Evolutionary conservation across 35 echinoderm and acorn worm genomes (phyloP).

Genomic region (Acanthaster planci): DNA sequence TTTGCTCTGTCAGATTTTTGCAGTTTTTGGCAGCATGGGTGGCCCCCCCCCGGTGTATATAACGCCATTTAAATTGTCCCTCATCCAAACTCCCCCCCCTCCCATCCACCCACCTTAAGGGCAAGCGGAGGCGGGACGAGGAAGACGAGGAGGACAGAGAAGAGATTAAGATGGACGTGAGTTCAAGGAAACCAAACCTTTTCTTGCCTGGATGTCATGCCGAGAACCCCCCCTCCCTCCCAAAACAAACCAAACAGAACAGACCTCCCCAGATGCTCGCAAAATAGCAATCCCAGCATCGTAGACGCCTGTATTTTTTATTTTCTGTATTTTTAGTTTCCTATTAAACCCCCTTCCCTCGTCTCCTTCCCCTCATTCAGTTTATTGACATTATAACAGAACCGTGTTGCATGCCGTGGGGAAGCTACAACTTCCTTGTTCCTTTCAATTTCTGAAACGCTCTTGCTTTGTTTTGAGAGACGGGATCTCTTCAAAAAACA

Average conservation of each 20-base stretch:
- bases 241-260: no score
- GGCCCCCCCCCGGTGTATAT: background rate
- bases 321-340: slow-evolving; percentile 13
- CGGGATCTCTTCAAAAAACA: no score
- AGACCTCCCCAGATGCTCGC: no score
- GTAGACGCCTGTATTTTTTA: slow-evolving; percentile 6
- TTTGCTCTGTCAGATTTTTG: no score
- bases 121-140: slow-evolving; percentile 20
- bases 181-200: slow-evolving; percentile 12
- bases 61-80: background rate
- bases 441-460: no score
- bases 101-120: background rate
- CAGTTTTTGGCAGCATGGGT: no score
- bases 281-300: background rate
- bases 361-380: background rate
- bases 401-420: slow-evolving; percentile 1
- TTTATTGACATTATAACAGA: background rate
- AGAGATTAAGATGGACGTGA: slow-evolving; percentile 13
- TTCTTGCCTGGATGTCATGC: background rate
- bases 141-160: slow-evolving; percentile 9
- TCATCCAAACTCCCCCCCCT: background rate
- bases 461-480: no score
- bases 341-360: no score
- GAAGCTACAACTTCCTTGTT: slow-evolving; percentile 18
- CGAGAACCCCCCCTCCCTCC: no score